These are phyloP conservation scores for Peucedramus taeniatus DNA, from an alignment of 2,113 vertebrate species.

Conservation along the genomic window DNA sequence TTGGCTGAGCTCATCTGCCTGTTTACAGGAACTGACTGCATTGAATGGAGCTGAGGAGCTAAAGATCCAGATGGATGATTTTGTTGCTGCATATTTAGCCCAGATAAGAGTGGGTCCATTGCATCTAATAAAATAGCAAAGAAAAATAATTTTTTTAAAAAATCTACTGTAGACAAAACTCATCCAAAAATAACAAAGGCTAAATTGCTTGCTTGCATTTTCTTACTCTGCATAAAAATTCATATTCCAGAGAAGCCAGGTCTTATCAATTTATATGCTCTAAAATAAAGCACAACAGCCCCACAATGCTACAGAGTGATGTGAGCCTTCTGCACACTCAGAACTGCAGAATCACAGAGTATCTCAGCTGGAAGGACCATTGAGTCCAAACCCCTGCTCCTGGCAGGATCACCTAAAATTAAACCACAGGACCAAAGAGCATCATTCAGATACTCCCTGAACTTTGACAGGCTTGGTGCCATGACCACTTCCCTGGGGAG, in stretches of 20 bases:
- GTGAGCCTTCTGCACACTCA: neutral
- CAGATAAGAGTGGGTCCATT: constrained; percentile 91
- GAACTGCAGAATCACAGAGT: neutral
- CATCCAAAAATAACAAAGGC: neutral
- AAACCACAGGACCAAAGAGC: neutral
- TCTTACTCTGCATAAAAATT: neutral
- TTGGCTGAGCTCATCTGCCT: constrained; percentile 88
- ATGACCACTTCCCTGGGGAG: neutral
- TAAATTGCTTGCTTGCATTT: neutral
- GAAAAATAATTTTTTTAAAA: neutral
- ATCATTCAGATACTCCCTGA: neutral
- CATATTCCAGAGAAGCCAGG: neutral
- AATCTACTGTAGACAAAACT: neutral
- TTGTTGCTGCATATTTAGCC: constrained; percentile 81
- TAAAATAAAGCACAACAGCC: neutral
- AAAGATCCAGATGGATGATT: constrained; percentile 84
- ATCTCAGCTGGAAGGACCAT: neutral
- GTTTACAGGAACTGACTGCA: constrained; percentile 85
- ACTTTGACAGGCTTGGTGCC: neutral
- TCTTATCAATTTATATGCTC: neutral
- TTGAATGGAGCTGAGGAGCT: constrained; percentile 87
- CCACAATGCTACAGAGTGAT: neutral
- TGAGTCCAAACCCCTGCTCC: neutral
- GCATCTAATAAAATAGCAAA: constrained; percentile 76
- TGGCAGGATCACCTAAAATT: neutral